These are phyloP conservation scores for Phrynosoma blainvillii DNA, from an alignment of 2,113 vertebrate genomes.

Conservation along the genomic window DNA sequence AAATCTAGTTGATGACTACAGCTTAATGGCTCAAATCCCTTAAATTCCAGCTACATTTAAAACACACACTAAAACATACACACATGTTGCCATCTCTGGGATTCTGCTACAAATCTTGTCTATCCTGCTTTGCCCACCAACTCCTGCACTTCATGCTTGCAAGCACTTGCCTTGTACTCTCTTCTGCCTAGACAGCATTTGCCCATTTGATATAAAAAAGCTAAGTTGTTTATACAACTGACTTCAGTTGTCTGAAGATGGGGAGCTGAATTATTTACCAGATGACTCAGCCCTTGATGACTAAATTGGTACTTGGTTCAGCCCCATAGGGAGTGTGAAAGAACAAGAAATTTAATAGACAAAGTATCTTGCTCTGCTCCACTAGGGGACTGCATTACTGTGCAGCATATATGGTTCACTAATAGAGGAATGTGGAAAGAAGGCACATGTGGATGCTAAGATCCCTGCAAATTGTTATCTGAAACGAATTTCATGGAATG, in stretches of 20 bases:
- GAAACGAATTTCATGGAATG: background rate
- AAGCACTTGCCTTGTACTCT: background rate
- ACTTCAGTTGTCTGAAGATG: slow-evolving; percentile 22
- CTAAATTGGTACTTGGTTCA: slow-evolving; percentile 24
- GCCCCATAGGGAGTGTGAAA: slow-evolving; percentile 6
- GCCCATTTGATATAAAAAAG: slow-evolving; percentile 23
- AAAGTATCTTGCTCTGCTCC: background rate
- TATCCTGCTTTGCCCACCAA: background rate
- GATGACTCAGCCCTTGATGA: slow-evolving; percentile 33
- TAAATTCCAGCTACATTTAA: background rate
- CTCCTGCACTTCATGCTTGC: background rate
- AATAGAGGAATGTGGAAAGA: background rate
- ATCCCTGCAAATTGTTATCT: slow-evolving; percentile 33
- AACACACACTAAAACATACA: background rate
- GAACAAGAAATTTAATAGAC: slow-evolving; percentile 14
- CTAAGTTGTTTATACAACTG: slow-evolving; percentile 26
- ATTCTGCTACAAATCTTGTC: background rate
- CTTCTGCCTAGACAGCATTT: background rate
- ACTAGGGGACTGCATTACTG: background rate
- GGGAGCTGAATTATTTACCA: slow-evolving; percentile 35
- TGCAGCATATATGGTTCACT: background rate
- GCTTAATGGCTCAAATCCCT: background rate
- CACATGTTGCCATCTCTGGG: background rate
- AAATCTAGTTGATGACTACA: background rate
- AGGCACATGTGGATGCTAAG: background rate